phyloP scores from a whole-genome alignment of 2,888 invertebrate species.

The Gibbula magus region DNA sequence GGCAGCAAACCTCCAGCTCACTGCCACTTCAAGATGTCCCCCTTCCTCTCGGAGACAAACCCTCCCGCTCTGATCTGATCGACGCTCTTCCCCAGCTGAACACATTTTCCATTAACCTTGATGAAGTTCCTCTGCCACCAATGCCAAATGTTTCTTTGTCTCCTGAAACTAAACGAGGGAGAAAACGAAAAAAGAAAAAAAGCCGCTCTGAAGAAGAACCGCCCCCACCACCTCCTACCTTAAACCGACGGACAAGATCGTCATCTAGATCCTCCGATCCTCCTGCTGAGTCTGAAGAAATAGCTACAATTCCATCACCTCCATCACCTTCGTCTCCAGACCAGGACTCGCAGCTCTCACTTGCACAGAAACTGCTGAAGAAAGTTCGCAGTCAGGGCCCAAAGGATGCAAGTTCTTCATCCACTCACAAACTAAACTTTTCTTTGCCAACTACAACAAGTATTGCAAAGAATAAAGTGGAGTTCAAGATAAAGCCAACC shows the following conservation, averaged over 20 bases:
- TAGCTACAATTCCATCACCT: neutral
- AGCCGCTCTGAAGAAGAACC: conserved; percentile 6
- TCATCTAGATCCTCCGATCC: neutral
- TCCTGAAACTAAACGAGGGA: neutral
- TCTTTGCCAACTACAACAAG: conserved; percentile 20
- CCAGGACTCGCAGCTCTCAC: conserved; percentile 5
- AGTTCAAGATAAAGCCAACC: conserved; percentile 31
- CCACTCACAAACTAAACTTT: conserved; percentile 24
- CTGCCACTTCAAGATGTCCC: neutral
- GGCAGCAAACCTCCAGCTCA: neutral
- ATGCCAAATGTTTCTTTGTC: neutral
- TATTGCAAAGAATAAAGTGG: conserved; percentile 24
- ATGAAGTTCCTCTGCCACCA: conserved; percentile 24
- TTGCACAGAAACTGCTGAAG: conserved; percentile 29
- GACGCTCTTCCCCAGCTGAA: neutral
- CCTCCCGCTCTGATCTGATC: neutral
- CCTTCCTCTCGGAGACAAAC: neutral
- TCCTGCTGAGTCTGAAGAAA: neutral
- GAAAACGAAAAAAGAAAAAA: conserved; percentile 19
- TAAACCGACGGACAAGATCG: neutral
- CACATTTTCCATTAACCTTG: conserved; percentile 3
- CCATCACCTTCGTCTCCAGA: neutral
- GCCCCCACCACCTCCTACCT: conserved; percentile 7
- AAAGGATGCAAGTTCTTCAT: neutral
- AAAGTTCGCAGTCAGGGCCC: neutral